Evolutionary conservation across 2,888 invertebrate species (phyloP).

Genomic region (Oscheius sp.): DNA sequence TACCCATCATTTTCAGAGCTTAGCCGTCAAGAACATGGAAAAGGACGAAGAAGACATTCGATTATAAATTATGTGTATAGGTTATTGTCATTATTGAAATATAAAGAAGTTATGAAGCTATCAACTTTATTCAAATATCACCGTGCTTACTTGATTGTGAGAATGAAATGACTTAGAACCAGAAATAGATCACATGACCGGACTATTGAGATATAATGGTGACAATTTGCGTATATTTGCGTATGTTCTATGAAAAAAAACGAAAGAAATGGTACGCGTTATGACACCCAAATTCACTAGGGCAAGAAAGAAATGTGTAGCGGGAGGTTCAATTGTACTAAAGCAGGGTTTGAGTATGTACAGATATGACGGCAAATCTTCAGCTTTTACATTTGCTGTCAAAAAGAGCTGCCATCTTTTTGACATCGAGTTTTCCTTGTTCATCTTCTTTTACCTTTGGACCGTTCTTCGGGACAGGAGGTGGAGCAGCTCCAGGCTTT

Average conservation of each 20-base stretch:
- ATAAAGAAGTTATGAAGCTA: background rate
- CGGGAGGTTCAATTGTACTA: background rate
- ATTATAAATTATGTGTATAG: slow-evolving; percentile 8
- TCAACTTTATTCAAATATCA: background rate
- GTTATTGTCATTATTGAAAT: slow-evolving; percentile 7
- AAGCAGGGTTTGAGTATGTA: slow-evolving; percentile 8
- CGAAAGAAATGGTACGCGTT: slow-evolving; percentile 18
- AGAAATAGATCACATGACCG: slow-evolving; percentile 13
- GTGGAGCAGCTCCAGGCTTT: slow-evolving; percentile 9
- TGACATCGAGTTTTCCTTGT: slow-evolving; percentile 28
- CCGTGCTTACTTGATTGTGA: background rate
- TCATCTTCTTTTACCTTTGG: slow-evolving; percentile 7
- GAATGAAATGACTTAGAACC: slow-evolving; percentile 8
- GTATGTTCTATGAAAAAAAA: background rate
- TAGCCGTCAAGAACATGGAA: slow-evolving; percentile 6
- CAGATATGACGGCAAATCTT: slow-evolving; percentile 17
- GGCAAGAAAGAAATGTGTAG: slow-evolving; percentile 30
- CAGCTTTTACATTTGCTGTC: slow-evolving; percentile 22
- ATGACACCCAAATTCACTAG: slow-evolving; percentile 9
- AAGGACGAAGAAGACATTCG: slow-evolving; percentile 24
- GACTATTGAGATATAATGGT: background rate
- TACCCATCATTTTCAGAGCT: slow-evolving; percentile 16
- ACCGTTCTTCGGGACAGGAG: slow-evolving; percentile 21
- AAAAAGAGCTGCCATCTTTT: slow-evolving; percentile 39
- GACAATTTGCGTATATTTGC: slow-evolving; percentile 3